These are phyloP conservation scores for Caenorhabditis plicata DNA, from an alignment of 2,888 invertebrate species.

Conservation along the genomic window DNA sequence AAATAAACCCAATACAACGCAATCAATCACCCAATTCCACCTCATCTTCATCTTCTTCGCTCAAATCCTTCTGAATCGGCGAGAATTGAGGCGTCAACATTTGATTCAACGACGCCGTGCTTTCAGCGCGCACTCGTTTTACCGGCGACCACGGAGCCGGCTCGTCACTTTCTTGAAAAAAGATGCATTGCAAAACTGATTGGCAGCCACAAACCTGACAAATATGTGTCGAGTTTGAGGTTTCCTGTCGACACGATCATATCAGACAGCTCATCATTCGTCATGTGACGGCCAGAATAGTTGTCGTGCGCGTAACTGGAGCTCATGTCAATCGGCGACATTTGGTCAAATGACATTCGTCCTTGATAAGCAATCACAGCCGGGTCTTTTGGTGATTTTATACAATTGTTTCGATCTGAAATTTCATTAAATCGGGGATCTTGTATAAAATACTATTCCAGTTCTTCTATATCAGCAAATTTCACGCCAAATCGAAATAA, in stretches of 20 bases:
- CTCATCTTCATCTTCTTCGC: conserved; percentile 10
- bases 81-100: conserved; percentile 23
- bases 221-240: conserved; percentile 11
- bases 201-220: neutral
- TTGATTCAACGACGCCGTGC: conserved; percentile 6
- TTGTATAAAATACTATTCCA: no score
- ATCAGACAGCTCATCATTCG: conserved; percentile 30
- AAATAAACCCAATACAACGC: neutral
- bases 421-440: no score
- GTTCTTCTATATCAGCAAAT: no score
- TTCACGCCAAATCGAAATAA: no score
- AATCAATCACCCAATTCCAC: conserved; percentile 12
- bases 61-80: conserved; percentile 12
- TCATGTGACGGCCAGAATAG: conserved; percentile 28
- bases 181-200: neutral
- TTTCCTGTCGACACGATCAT: conserved; percentile 35
- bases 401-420: neutral
- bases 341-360: conserved; percentile 14
- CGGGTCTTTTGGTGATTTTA: conserved; percentile 22
- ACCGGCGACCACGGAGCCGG: conserved; percentile 34
- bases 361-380: conserved; percentile 25
- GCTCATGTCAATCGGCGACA: conserved; percentile 29
- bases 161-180: conserved; percentile 2
- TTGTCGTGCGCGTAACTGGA: no score
- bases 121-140: conserved; percentile 31